These are phyloP conservation scores for Orientallactaga bullata DNA, from an alignment of 2,113 vertebrate species.

Conservation along the genomic window DNA sequence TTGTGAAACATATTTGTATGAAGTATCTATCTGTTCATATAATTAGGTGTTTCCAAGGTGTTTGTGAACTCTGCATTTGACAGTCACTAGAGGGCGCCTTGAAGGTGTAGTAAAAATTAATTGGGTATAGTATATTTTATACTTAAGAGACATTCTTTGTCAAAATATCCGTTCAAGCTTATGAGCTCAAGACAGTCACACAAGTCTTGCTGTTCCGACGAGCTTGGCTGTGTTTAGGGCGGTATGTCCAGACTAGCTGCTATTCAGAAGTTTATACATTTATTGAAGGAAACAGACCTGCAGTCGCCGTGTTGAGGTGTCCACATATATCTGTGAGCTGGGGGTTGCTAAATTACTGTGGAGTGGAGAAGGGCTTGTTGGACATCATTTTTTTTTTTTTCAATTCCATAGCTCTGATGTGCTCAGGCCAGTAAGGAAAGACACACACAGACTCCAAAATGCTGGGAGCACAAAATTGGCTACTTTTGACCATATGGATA, in stretches of 20 bases:
- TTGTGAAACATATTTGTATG: background rate
- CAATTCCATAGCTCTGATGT: background rate
- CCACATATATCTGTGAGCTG: background rate
- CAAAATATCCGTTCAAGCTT: background rate
- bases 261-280: background rate
- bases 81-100: background rate
- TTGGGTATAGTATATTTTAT: background rate
- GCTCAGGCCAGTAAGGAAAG: constrained; percentile 16
- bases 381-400: background rate
- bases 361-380: background rate
- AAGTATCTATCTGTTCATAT: background rate
- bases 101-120: background rate
- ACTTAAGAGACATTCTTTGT: constrained; percentile 13
- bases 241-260: background rate
- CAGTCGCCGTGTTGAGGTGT: background rate
- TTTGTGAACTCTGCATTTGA: background rate
- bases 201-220: background rate
- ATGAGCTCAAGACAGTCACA: background rate
- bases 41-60: background rate
- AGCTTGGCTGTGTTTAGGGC: too few relatives aligned
- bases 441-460: background rate
- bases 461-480: constrained; percentile 40
- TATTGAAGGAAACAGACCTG: background rate
- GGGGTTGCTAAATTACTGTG: background rate
- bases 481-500: constrained; percentile 66